Conservation (phyloP, 2,888 invertebrate species). For the Hirtodrosophila histrioides region DNA sequence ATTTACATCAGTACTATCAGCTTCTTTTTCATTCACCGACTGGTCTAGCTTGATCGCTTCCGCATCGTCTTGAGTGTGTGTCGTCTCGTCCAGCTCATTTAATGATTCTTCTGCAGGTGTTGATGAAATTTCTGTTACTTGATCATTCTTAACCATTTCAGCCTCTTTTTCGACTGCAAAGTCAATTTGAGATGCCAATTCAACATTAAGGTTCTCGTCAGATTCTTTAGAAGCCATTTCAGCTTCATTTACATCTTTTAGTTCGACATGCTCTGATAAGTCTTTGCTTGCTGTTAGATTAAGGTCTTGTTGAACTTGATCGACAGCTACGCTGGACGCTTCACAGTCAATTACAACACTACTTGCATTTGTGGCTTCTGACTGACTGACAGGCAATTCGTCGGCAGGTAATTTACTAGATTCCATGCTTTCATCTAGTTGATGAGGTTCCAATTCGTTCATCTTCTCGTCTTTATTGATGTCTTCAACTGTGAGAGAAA, state of each 20-base stretch:
- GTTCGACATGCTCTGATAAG: background rate
- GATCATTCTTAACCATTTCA: background rate
- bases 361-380: background rate
- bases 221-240: background rate
- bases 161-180: no score
- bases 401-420: background rate
- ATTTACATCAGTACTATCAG: background rate
- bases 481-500: no score
- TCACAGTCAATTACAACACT: background rate
- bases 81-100: background rate
- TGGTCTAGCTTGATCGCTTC: background rate
- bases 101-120: background rate
- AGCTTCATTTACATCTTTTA: background rate
- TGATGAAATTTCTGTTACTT: background rate
- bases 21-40: background rate
- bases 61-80: no score
- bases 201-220: background rate
- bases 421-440: conserved; percentile 1
- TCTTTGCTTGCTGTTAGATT: no score
- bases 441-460: background rate
- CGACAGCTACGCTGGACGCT: background rate
- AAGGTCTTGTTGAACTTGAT: background rate
- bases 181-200: background rate
- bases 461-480: background rate
- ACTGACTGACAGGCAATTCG: background rate